Evolutionary conservation across 2,113 vertebrate species (phyloP).

Genomic region (Toxotes jaculatrix): DNA sequence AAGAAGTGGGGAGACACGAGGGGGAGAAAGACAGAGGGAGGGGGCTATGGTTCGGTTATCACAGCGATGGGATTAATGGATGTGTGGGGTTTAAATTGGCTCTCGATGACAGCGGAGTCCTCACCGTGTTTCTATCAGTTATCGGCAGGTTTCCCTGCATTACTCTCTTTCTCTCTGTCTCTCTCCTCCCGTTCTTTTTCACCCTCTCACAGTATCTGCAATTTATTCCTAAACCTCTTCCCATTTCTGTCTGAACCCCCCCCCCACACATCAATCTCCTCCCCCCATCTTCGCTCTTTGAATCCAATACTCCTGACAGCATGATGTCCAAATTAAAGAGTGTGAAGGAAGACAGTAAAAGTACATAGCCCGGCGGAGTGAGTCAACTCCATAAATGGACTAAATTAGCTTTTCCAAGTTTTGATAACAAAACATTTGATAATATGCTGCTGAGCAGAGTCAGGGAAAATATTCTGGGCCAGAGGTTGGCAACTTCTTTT

Average conservation of each 20-base stretch:
- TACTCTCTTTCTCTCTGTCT: conserved; percentile 49
- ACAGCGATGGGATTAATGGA: conserved; percentile 78
- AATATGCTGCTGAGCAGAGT: conserved; percentile 22
- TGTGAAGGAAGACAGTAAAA: conserved; percentile 53
- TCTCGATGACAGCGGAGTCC: conserved; percentile 68
- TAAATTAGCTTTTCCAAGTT: conserved; percentile 59
- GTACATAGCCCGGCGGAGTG: conserved; percentile 16
- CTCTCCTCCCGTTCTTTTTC: conserved; percentile 24
- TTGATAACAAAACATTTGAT: conserved; percentile 36
- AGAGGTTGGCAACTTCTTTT: neutral
- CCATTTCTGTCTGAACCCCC: conserved; percentile 38
- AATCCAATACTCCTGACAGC: conserved; percentile 67
- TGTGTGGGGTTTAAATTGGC: conserved; percentile 75
- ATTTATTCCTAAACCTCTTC: conserved; percentile 59
- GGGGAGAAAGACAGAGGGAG: neutral
- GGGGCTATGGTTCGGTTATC: conserved; percentile 60
- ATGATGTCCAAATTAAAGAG: conserved; percentile 71
- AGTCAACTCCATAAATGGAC: conserved; percentile 49
- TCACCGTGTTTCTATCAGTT: conserved; percentile 70
- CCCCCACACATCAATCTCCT: conserved; percentile 40
- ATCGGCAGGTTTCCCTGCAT: conserved; percentile 61
- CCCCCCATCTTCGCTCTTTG: conserved; percentile 43
- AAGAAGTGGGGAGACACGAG: conserved; percentile 24
- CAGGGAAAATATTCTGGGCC: neutral
- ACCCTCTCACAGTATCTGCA: conserved; percentile 35